phyloP scores from a whole-genome alignment of 2,888 invertebrate genomes.

The Pegoplata infirma region DNA sequence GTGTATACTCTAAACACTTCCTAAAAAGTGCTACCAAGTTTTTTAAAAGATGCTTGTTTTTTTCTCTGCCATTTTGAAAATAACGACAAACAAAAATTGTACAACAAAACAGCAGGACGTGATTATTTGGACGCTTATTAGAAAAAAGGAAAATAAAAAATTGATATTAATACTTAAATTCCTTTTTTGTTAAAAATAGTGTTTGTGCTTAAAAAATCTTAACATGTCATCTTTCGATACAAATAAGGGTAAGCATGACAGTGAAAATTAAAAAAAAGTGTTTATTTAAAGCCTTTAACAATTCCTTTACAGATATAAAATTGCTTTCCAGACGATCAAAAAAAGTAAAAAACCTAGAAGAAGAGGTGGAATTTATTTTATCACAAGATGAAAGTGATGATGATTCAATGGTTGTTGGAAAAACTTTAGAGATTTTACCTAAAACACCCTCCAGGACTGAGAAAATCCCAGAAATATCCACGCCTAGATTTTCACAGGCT shows the following conservation, averaged over 20 bases:
- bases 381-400: conserved; percentile 56
- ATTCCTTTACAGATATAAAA: not conserved
- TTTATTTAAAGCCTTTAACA: not conserved
- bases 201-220: not conserved
- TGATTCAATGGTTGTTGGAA: not conserved
- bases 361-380: conserved; percentile 54
- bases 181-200: not conserved
- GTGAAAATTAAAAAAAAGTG: not conserved
- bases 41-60: conserved; percentile 2
- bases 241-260: conserved; percentile 36
- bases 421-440: not conserved
- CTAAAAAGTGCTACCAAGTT: conserved; percentile 41
- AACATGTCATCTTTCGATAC: conserved; percentile 2
- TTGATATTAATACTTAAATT: not conserved
- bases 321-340: conserved; percentile 20
- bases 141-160: not conserved
- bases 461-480: not conserved
- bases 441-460: conserved; percentile 18
- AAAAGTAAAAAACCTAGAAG: conserved; percentile 49
- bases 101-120: conserved; percentile 23
- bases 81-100: conserved; percentile 36
- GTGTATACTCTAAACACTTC: conserved; percentile 33
- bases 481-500: conserved; percentile 4
- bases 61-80: conserved; percentile 45
- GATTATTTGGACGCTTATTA: not conserved